phyloP scores from a whole-genome alignment of 2,113 vertebrate species.

The Drymodes brunneopygia region DNA sequence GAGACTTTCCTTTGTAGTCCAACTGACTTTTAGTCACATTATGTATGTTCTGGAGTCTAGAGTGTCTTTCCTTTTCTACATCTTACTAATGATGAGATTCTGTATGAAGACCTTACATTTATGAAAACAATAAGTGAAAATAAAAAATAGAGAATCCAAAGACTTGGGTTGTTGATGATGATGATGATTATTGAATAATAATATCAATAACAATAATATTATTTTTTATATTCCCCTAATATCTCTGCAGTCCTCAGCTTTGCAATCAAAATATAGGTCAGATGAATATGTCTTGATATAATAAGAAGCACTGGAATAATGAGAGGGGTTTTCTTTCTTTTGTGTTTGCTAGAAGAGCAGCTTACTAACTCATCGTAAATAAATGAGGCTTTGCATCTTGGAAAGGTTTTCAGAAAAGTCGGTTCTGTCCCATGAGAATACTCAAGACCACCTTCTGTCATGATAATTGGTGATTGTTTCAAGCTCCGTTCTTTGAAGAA shows the following conservation, averaged over 20 bases:
- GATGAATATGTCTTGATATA: accelerated
- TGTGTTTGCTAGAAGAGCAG: background rate
- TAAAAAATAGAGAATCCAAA: background rate
- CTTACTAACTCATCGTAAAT: background rate
- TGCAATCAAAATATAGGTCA: background rate
- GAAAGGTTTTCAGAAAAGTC: background rate
- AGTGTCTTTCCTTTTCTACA: background rate
- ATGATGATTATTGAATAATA: background rate
- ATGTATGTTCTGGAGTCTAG: background rate
- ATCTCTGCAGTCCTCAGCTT: background rate
- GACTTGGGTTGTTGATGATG: background rate
- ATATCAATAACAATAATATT: background rate
- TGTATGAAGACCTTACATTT: background rate
- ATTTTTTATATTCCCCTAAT: background rate
- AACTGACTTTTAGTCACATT: background rate
- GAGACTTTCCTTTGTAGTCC: background rate
- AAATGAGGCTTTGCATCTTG: background rate
- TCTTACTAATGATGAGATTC: background rate
- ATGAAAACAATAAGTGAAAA: background rate
- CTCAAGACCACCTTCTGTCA: background rate
- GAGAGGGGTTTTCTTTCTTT: background rate
- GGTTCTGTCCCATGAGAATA: background rate
- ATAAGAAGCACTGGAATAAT: background rate
- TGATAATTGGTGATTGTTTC: background rate
- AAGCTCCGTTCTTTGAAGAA: background rate